Base-by-base conservation (phyloP, 1,140 invertebrate species). In the Drosophila novamexicana region DNA sequence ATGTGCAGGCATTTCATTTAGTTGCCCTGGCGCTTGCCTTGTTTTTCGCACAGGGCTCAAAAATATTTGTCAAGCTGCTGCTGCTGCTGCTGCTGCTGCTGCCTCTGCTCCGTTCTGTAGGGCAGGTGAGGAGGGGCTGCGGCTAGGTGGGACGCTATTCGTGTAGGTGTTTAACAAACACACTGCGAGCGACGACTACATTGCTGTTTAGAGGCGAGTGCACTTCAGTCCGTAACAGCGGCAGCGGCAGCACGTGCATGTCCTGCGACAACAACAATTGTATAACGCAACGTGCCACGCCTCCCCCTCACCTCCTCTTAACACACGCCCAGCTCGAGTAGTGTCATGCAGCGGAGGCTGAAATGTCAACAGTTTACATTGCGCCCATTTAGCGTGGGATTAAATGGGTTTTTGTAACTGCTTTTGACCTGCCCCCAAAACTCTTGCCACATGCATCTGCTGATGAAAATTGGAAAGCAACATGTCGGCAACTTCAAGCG, bases 311-410 rank as follows among this genome's bases (percentile, higher is more conserved):
- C 22, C 22, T 0, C 22, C 22, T 22, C 22, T 22, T 2, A 29
- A 29, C 22, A 29, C 22, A 29, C 12, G 44, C 64, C 14, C 36
- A 16, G 6, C 49, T 49, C 5, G 57, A 8, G 57, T 58, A 49
- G 74, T 88, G 77, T 89, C 84, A 88, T 89, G 77, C 67, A 47
- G 71, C 53, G 42, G 65, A 78, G 84, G 64, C 80, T 78, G 68
- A 84, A 89, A 89, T 89, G 84, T 89, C 84, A 89, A 89, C 84
- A 89, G 84, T 89, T 89, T 89, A 84, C 84, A 84, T 73, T 89
- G 84, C 74, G 77, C 80, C 80, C 84, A 89, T 89, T 89, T 84
- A 79, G 74, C 77, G 73, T 67, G 77, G 80, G 84, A 84, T 89
- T 89, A 89, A 89, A 88, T 84, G 84, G 84, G 77, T 88, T 88